These are phyloP conservation scores for Porites divaricata DNA, from an alignment of 92 coral and sea anemone species.

Conservation along the genomic window DNA sequence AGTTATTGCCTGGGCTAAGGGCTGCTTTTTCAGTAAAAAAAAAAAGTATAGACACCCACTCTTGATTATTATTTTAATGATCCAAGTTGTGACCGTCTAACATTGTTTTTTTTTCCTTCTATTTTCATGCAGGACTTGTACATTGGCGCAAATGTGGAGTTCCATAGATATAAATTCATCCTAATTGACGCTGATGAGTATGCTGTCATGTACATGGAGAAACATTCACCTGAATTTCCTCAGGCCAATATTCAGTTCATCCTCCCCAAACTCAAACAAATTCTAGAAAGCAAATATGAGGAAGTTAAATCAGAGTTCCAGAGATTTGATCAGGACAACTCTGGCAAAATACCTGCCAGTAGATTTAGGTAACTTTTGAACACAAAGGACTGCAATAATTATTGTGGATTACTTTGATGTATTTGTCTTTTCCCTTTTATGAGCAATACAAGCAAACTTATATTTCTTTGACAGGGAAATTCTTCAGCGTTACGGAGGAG, in stretches of 20 bases:
- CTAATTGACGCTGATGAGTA: conserved; percentile 98
- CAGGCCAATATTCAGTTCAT: conserved; percentile 89
- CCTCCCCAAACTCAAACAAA: conserved; percentile 82
- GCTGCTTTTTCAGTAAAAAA: too few relatives aligned
- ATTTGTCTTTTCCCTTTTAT: too few relatives aligned
- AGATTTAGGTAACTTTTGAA: conserved; percentile 73
- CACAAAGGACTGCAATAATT: too few relatives aligned
- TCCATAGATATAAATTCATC: conserved; percentile 87
- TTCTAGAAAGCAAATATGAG: conserved; percentile 86
- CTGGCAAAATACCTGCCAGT: conserved; percentile 74
- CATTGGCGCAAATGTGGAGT: conserved; percentile 89
- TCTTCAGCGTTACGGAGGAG: conserved; percentile 58
- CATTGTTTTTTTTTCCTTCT: too few relatives aligned
- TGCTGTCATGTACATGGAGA: conserved; percentile 96
- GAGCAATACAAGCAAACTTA: background rate
- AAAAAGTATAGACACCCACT: too few relatives aligned
- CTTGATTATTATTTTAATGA: too few relatives aligned
- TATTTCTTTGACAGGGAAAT: conserved; percentile 58
- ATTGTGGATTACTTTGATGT: too few relatives aligned
- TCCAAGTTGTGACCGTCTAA: too few relatives aligned
- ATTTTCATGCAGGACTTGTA: conserved; percentile 73
- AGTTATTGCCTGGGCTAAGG: too few relatives aligned
- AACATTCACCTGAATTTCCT: conserved; percentile 79
- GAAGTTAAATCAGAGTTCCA: conserved; percentile 75
- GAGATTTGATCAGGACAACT: conserved; percentile 59